Evolutionary conservation across 2,797 vertebrate species (phyloP).

Genomic region (Knipowitschia caucasica): DNA sequence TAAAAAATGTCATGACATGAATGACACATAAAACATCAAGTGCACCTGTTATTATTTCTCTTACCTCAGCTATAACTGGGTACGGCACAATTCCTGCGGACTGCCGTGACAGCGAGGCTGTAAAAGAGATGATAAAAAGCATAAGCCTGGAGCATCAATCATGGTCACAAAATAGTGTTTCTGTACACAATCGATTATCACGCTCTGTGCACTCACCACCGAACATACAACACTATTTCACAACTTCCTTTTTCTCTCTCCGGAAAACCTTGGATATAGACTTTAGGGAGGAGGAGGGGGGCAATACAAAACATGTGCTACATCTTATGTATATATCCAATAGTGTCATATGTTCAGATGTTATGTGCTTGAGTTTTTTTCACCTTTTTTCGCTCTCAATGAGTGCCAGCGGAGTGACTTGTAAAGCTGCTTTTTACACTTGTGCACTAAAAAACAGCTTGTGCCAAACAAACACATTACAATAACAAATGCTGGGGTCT

Average conservation of each 20-base stretch:
- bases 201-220: conserved; percentile 31
- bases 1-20: neutral
- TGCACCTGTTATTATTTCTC: conserved; percentile 32
- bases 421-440: conserved; percentile 69
- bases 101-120: conserved; percentile 49
- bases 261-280: conserved; percentile 44
- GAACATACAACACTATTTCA: conserved; percentile 39
- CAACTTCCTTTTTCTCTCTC: conserved; percentile 39
- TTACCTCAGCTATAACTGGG: conserved; percentile 52
- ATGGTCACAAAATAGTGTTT: conserved; percentile 58
- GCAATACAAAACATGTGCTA: conserved; percentile 16
- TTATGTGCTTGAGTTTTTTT: conserved; percentile 23
- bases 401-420: conserved; percentile 45
- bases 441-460: conserved; percentile 63
- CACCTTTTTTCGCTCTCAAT: conserved; percentile 23
- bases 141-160: conserved; percentile 64
- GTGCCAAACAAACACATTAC: conserved; percentile 67
- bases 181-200: conserved; percentile 54
- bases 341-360: conserved; percentile 36
- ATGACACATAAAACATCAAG: conserved; percentile 17
- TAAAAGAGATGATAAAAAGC: conserved; percentile 67
- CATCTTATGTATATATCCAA: conserved; percentile 12
- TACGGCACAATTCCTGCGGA: conserved; percentile 42
- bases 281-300: conserved; percentile 18
- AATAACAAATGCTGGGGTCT: conserved; percentile 51